phyloP scores from a whole-genome alignment of 2,888 invertebrate genomes.

The Nomada lathburiana region DNA sequence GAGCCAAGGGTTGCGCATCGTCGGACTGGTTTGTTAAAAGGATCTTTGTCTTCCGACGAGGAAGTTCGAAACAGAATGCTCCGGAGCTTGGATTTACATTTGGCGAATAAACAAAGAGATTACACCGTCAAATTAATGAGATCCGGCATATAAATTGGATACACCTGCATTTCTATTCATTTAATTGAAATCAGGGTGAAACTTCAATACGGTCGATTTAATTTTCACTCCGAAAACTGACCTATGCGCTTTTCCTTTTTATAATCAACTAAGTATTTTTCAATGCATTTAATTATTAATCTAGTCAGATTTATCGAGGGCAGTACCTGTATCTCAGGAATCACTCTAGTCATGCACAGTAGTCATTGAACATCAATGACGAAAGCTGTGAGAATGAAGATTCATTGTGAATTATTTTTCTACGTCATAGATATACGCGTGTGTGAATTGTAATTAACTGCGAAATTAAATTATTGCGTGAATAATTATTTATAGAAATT shows the following conservation, averaged over 20 bases:
- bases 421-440: conserved; percentile 22
- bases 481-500: neutral
- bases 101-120: conserved; percentile 80
- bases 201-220: neutral
- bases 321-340: conserved; percentile 27
- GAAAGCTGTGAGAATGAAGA: neutral
- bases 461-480: conserved; percentile 16
- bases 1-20: conserved; percentile 56
- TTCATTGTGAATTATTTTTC: conserved; percentile 47
- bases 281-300: neutral
- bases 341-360: conserved; percentile 46
- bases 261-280: neutral
- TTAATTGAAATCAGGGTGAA: neutral
- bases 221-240: neutral
- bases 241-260: neutral
- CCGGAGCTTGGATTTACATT: conserved; percentile 79
- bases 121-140: conserved; percentile 80
- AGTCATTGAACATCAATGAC: conserved; percentile 31
- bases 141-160: conserved; percentile 45
- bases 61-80: conserved; percentile 79
- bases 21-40: conserved; percentile 50
- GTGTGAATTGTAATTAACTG: neutral
- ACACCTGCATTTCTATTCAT: neutral
- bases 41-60: conserved; percentile 59
- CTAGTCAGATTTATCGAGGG: conserved; percentile 40